These are phyloP conservation scores for Coluber constrictor DNA, from an alignment of 2,797 vertebrate species.

Conservation along the genomic window DNA sequence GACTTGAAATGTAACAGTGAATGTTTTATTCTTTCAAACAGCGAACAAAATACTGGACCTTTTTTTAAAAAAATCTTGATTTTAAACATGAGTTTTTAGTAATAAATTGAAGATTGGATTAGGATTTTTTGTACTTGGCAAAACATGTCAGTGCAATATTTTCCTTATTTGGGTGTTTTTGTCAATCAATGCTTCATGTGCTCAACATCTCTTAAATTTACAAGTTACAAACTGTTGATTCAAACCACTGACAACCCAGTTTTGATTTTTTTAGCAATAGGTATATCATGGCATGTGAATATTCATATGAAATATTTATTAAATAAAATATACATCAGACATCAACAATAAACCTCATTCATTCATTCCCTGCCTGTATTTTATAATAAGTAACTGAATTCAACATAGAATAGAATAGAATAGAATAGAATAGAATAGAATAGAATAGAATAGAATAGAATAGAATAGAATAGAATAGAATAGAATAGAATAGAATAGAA, in stretches of 20 bases:
- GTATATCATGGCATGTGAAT: neutral
- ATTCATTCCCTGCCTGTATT: neutral
- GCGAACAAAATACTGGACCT: neutral
- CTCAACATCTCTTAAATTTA: neutral
- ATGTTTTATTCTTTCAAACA: neutral
- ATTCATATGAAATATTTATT: neutral
- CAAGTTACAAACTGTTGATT: neutral
- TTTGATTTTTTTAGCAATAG: neutral
- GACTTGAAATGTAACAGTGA: neutral
- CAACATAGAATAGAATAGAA: neutral
- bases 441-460: no score
- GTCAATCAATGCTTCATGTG: no score
- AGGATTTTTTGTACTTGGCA: neutral
- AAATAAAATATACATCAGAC: neutral
- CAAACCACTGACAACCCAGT: neutral
- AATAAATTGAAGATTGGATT: neutral
- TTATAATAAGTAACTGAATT: neutral
- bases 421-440: no score
- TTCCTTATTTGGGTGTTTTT: neutral
- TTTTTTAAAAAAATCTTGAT: neutral
- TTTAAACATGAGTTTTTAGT: neutral
- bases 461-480: no score
- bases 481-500: no score
- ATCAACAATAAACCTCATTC: neutral
- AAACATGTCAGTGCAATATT: neutral